Evolutionary conservation across 2,888 invertebrate species (phyloP).

Genomic region (Homarus gammarus): DNA sequence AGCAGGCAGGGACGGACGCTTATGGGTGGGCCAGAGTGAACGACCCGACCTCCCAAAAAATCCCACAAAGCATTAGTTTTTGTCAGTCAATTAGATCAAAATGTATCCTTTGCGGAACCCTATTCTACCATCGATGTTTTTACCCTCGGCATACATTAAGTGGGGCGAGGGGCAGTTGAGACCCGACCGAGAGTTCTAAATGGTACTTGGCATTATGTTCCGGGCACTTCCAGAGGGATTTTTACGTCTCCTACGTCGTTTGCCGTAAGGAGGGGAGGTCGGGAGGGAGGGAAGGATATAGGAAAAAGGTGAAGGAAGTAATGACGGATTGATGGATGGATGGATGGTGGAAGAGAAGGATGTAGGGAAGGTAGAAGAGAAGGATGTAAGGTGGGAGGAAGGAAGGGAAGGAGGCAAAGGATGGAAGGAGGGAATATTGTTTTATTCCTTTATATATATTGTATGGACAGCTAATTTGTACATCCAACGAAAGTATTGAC

Average conservation of each 20-base stretch:
- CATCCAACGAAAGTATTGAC: too few species aligned
- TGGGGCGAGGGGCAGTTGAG: slow-evolving; percentile 17
- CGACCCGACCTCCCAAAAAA: neutral
- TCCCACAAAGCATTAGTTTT: slow-evolving; percentile 39
- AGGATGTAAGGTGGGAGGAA: neutral
- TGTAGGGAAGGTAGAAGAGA: neutral
- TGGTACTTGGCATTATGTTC: slow-evolving; percentile 39
- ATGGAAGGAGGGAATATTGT: neutral
- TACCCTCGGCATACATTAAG: slow-evolving; percentile 43
- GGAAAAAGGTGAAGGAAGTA: too few species aligned
- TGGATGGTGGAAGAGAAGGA: neutral
- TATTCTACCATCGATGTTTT: slow-evolving; percentile 44
- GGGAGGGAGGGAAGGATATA: neutral
- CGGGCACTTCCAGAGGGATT: slow-evolving; percentile 3
- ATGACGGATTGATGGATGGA: too few species aligned
- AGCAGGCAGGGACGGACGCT: too few species aligned
- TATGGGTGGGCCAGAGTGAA: slow-evolving; percentile 7
- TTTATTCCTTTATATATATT: too few species aligned
- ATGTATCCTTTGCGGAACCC: slow-evolving; percentile 50
- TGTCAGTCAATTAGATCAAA: slow-evolving; percentile 66
- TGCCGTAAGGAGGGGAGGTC: neutral
- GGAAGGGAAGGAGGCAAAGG: neutral
- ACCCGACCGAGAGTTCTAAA: slow-evolving; percentile 31
- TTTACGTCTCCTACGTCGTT: neutral
- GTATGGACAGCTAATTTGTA: too few species aligned